Conservation (phyloP, 2,797 vertebrate species). For the Neostethus bicornis region DNA sequence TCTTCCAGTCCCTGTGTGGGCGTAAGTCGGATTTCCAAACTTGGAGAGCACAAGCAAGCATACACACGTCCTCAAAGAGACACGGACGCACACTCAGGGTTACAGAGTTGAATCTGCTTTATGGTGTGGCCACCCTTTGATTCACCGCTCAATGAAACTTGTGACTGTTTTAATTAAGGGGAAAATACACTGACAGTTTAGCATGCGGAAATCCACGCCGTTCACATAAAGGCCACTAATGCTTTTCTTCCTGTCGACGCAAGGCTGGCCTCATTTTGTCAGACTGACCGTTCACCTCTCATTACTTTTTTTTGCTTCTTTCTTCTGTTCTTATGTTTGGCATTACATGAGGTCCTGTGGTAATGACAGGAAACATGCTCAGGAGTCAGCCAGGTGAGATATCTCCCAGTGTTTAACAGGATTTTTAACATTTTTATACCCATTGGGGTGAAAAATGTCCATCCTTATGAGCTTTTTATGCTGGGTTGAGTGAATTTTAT, state of each 20-base stretch:
- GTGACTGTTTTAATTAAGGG: constrained; percentile 81
- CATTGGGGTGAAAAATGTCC: constrained; percentile 50
- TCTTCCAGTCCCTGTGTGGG: constrained; percentile 55
- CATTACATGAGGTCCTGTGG: constrained; percentile 56
- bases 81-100: constrained; percentile 51
- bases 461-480: constrained; percentile 9
- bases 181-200: constrained; percentile 72
- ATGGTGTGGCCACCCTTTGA: constrained; percentile 75
- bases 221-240: constrained; percentile 73
- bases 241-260: constrained; percentile 71
- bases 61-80: constrained; percentile 32
- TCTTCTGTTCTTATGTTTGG: constrained; percentile 57
- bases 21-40: constrained; percentile 48
- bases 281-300: constrained; percentile 62
- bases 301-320: constrained; percentile 58
- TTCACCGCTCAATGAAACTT: constrained; percentile 78
- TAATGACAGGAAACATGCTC: constrained; percentile 60
- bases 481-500: constrained; percentile 12
- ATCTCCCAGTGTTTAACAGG: constrained; percentile 35
- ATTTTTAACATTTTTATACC: constrained; percentile 31
- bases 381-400: constrained; percentile 54
- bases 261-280: constrained; percentile 68
- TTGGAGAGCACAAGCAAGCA: constrained; percentile 30
- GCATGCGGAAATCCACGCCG: constrained; percentile 68
- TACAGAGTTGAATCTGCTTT: constrained; percentile 72